Evolutionary conservation across 2,797 vertebrate genomes (phyloP), one percentile per base, ranked within the genome.

Genomic region (Distichodus sexfasciatus): DNA sequence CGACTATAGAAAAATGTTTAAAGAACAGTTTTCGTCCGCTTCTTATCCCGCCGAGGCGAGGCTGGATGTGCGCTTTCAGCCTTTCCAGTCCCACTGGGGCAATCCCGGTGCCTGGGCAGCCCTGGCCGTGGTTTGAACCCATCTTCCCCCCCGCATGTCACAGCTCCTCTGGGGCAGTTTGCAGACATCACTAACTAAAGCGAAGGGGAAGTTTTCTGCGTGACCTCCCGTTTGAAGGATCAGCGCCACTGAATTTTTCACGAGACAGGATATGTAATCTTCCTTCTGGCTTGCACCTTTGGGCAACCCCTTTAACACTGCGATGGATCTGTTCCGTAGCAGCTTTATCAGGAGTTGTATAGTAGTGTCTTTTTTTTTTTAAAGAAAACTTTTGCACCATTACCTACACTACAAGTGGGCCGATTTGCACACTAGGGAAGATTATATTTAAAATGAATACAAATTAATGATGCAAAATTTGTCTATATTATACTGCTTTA

Each of bases 61-160:
- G 41, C 23, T 0, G 35, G 43, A 35, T 11, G 35, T 51, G 66
- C 38, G 12, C 33, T 28, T 61, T n/a, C 33, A 38, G 41, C 67
- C 67, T 33, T 5, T 29, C 26, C 28, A 23, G 46, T 61, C 67
- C 47, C 67, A 69, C 26, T 47, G 51, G 69, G 33, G 6, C 6
- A 53, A 57, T 47, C 51, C 41, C 17, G 33, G 51, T 6, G 28
- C 41, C 3, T 4, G 19, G 31, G 60, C 51, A 64, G 51, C 51
- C 58, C 54, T 67, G 63, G 28, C 59, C 65, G 38, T 23, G 31
- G 14, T 58, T 33, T 69, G 46, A 63, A 68, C 72, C 55, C 58
- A 19, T 38, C 21, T 31, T 21, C 47, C 19, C 48, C 33, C 23
- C 55, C 40, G 21, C 6, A 33, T 51, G 17, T 64, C 61, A 36